phyloP scores from a whole-genome alignment of 2,797 vertebrate species.

The Chelon labrosus region DNA sequence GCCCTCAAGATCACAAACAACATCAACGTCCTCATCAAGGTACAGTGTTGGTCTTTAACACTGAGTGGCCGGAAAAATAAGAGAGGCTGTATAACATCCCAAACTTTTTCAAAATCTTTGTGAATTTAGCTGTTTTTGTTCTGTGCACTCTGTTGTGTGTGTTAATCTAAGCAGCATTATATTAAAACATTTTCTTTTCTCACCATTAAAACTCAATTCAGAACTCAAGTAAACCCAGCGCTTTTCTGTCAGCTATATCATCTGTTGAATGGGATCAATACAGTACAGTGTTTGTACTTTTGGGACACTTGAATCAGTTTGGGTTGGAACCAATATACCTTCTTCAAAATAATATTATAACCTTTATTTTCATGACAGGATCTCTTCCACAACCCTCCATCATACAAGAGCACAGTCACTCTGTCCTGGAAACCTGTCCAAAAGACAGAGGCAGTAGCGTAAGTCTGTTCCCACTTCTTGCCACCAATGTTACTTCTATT shows the following conservation, averaged over 20 bases:
- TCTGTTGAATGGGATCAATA: too few relatives aligned
- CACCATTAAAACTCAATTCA: too few relatives aligned
- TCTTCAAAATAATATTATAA: background rate
- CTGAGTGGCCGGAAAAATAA: too few relatives aligned
- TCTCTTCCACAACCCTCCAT: conserved; percentile 99
- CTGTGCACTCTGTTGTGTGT: background rate
- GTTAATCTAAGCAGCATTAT: background rate
- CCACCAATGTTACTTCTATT: background rate
- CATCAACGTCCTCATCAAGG: conserved; percentile 99
- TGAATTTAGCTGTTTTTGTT: background rate
- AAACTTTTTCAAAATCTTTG: too few relatives aligned
- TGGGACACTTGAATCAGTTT: too few relatives aligned
- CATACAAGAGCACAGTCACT: conserved; percentile 97
- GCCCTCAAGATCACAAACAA: conserved; percentile 99
- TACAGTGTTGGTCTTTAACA: conserved; percentile 45
- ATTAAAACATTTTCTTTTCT: too few relatives aligned
- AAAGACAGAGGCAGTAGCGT: conserved; percentile 92
- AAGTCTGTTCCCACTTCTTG: conserved; percentile 60
- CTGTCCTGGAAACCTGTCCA: conserved; percentile 99
- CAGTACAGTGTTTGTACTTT: too few relatives aligned
- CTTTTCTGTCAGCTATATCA: too few relatives aligned
- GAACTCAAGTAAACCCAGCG: too few relatives aligned
- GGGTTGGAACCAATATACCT: too few relatives aligned
- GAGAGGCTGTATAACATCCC: too few relatives aligned
- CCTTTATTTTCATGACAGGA: conserved; percentile 82